Percentiles rank a stretch among this genome's conserved stretches.
phyloP scores from a whole-genome alignment of 2,888 invertebrate genomes.

The Harpalus rufipes region DNA sequence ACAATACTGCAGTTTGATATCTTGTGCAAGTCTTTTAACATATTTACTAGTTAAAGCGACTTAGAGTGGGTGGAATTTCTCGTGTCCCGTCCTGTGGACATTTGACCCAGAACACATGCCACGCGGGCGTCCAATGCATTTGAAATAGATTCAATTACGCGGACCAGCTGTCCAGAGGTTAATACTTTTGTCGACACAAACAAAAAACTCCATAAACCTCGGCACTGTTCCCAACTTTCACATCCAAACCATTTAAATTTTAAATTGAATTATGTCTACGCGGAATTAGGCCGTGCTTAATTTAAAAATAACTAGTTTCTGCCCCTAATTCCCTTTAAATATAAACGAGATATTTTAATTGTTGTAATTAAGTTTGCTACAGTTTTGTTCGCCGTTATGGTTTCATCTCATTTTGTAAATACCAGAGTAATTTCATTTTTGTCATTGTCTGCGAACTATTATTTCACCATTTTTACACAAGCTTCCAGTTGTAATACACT shows the following conservation, averaged over 20 bases:
- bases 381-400: neutral
- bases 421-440: neutral
- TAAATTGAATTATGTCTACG: conserved; percentile 45
- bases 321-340: conserved; percentile 20
- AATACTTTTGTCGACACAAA: conserved; percentile 48
- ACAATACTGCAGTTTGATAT: too few relatives aligned
- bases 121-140: conserved; percentile 48
- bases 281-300: conserved; percentile 23
- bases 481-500: too few relatives aligned
- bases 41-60: too few relatives aligned
- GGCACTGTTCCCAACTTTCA: neutral
- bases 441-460: neutral
- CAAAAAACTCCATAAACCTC: conserved; percentile 28
- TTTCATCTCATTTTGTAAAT: conserved; percentile 18
- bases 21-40: too few relatives aligned
- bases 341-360: conserved; percentile 47
- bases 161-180: conserved; percentile 44
- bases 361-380: conserved; percentile 23
- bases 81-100: conserved; percentile 3
- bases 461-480: too few relatives aligned
- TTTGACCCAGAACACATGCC: conserved; percentile 26
- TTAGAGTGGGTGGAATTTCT: neutral
- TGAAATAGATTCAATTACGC: conserved; percentile 57
- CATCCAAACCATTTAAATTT: conserved; percentile 14
- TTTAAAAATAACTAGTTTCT: conserved; percentile 30